These are phyloP conservation scores for Drosophila lacteicornis DNA, from an alignment of 1,140 invertebrate genomes.

Conservation along the genomic window DNA sequence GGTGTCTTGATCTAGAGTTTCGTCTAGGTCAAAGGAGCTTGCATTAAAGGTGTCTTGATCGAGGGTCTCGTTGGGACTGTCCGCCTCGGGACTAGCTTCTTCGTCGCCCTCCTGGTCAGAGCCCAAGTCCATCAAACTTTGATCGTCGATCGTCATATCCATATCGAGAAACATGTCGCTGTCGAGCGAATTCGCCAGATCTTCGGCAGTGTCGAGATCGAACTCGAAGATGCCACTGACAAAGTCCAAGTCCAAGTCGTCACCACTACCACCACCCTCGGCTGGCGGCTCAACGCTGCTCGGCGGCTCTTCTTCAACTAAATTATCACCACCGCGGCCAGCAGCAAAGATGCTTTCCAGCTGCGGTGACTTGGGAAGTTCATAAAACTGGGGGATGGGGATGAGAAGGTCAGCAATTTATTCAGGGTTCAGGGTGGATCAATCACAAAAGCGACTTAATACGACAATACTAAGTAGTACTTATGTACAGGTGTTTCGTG, in stretches of 20 bases:
- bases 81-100: not conserved
- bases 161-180: conserved; percentile 59
- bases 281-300: conserved; percentile 7
- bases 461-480: conserved; percentile 52
- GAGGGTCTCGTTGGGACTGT: conserved; percentile 26
- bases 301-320: conserved; percentile 17
- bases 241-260: conserved; percentile 44
- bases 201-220: conserved; percentile 45
- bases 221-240: conserved; percentile 56
- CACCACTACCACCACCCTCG: conserved; percentile 18
- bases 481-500: conserved; percentile 42
- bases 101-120: conserved; percentile 24
- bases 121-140: conserved; percentile 21
- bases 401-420: conserved; percentile 67
- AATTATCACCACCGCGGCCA: conserved; percentile 35
- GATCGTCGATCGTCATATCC: conserved; percentile 50
- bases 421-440: conserved; percentile 56
- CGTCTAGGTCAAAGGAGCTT: conserved; percentile 4
- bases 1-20: not conserved
- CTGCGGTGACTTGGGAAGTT: conserved; percentile 48
- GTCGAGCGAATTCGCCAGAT: conserved; percentile 51
- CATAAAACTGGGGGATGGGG: conserved; percentile 71
- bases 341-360: conserved; percentile 64
- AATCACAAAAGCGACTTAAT: conserved; percentile 68
- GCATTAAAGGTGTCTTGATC: conserved; percentile 11